A percentile compares a stretch with the other conserved stretches of the same genome.
phyloP scores from a whole-genome alignment of 2,113 vertebrate genomes.

The Carettochelys insculpta region DNA sequence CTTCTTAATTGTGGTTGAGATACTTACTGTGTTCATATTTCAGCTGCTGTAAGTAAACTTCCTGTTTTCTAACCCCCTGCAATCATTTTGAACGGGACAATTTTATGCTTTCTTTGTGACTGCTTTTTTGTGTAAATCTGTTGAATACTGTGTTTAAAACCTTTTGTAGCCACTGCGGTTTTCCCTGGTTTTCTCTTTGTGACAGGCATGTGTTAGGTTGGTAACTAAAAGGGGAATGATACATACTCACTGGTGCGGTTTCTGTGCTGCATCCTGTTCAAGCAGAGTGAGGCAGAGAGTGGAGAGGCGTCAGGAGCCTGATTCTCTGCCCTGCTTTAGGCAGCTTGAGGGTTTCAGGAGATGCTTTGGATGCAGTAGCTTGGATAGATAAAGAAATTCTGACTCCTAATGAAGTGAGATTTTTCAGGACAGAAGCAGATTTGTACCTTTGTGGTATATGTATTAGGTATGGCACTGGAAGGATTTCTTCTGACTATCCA shows the following conservation, averaged over 20 bases:
- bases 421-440: not conserved
- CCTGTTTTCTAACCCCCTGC: not conserved
- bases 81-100: not conserved
- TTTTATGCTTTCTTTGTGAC: not conserved
- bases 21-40: not conserved
- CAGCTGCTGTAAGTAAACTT: not conserved
- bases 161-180: not conserved
- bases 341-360: not conserved
- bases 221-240: not conserved
- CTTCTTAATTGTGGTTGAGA: not conserved
- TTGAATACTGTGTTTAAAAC: not conserved
- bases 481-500: not conserved
- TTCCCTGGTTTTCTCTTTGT: not conserved
- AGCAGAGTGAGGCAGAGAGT: not conserved
- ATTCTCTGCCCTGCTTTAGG: not conserved
- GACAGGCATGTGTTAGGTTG: rapidly evolving
- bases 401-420: not conserved
- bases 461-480: not conserved
- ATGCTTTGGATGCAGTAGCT: not conserved
- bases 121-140: not conserved
- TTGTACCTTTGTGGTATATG: not conserved
- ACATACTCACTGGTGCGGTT: not conserved
- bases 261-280: not conserved
- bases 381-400: not conserved
- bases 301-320: rapidly evolving